A percentile compares a stretch with the other conserved stretches of the same genome.
phyloP scores from a whole-genome alignment of 53 echinoderm and acorn worm species.

The Glandiceps talaboti region DNA sequence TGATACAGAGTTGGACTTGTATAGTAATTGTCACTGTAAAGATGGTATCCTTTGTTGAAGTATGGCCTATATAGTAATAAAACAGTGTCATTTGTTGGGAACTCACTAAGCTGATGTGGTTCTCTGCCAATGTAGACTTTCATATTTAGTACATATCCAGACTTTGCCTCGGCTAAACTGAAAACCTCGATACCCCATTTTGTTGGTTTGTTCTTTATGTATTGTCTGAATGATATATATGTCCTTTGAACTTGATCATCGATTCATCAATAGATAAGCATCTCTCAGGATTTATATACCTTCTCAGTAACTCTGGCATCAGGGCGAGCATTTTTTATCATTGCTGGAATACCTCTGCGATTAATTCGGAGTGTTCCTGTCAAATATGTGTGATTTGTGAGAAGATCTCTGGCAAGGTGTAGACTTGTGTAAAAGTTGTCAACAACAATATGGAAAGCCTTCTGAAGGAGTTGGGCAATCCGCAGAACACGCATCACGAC shows the following conservation, averaged over 20 bases:
- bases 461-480: too few species aligned
- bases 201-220: not conserved
- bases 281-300: not conserved
- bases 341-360: too few species aligned
- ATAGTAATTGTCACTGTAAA: not conserved
- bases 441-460: too few species aligned
- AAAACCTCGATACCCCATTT: not conserved
- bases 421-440: too few species aligned
- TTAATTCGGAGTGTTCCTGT: too few species aligned
- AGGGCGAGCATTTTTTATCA: too few species aligned
- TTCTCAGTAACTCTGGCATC: too few species aligned
- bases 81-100: not conserved
- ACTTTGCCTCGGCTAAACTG: not conserved
- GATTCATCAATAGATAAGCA: not conserved
- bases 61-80: not conserved
- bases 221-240: not conserved
- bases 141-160: not conserved
- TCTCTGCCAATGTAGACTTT: not conserved
- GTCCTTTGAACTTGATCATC: not conserved
- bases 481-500: too few species aligned
- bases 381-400: too few species aligned
- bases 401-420: too few species aligned
- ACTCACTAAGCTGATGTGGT: not conserved
- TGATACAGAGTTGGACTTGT: not conserved
- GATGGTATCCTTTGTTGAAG: not conserved